phyloP scores from a whole-genome alignment of 2,797 vertebrate genomes.

The Dendrocincla fuliginosa region DNA sequence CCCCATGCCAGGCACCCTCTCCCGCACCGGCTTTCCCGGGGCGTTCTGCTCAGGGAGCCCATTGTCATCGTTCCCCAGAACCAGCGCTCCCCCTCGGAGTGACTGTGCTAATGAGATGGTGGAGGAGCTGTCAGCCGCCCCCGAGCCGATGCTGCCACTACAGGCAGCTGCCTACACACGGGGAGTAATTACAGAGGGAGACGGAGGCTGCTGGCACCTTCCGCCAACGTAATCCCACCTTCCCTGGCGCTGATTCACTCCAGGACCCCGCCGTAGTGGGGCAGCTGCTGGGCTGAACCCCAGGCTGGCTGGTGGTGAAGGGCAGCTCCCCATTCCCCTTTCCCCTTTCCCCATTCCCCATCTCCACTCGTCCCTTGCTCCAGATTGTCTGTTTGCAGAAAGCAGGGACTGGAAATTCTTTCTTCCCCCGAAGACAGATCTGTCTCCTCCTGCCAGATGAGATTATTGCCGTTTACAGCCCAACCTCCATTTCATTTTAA shows the following conservation, averaged over 20 bases:
- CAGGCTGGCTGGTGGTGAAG: accelerated
- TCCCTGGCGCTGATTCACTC: conserved; percentile 48
- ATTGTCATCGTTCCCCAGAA: neutral
- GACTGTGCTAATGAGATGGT: conserved; percentile 42
- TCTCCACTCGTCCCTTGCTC: accelerated
- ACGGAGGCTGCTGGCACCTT: conserved; percentile 63
- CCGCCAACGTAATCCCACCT: conserved; percentile 41
- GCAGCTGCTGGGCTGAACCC: neutral
- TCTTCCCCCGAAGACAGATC: neutral
- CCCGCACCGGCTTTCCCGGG: neutral
- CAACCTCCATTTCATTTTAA: conserved; percentile 36
- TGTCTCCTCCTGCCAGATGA: neutral
- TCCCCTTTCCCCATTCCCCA: neutral
- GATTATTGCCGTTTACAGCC: neutral
- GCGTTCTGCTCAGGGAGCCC: neutral
- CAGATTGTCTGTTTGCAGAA: neutral
- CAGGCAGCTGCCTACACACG: conserved; percentile 55
- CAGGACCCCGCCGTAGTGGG: neutral
- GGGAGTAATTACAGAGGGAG: conserved; percentile 59
- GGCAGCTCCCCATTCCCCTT: neutral
- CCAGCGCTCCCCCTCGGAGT: conserved; percentile 2
- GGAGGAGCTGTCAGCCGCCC: conserved; percentile 65
- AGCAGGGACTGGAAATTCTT: neutral
- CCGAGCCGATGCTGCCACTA: conserved; percentile 17
- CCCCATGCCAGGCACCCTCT: neutral